Conservation (phyloP, 2,113 vertebrate genomes). For the Pseudopodoces humilis region DNA sequence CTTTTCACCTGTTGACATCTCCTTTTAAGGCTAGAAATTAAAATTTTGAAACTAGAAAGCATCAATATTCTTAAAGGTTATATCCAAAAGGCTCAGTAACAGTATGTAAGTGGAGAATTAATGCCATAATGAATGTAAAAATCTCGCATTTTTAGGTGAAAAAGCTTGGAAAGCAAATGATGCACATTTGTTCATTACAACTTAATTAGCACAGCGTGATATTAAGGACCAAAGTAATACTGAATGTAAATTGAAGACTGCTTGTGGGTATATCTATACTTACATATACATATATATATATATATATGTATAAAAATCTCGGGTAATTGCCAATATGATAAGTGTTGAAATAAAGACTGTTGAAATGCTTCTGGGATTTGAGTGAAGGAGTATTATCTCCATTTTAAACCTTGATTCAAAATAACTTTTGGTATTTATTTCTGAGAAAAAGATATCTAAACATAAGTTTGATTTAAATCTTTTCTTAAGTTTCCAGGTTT, state of each 20-base stretch:
- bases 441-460: not conserved
- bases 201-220: constrained; percentile 2
- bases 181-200: not conserved
- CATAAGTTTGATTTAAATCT: not conserved
- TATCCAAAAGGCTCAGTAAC: constrained; percentile 11
- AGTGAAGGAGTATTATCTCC: not conserved
- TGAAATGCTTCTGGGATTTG: not conserved
- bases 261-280: not conserved
- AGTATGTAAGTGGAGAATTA: constrained; percentile 15
- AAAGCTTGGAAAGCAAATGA: not conserved
- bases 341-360: not conserved
- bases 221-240: not conserved
- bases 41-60: constrained; percentile 6
- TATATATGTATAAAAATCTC: too few relatives aligned
- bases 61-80: constrained; percentile 37
- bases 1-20: constrained; percentile 11
- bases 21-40: constrained; percentile 25
- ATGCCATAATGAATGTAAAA: not conserved
- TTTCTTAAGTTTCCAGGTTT: not conserved
- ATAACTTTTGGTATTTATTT: not conserved
- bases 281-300: not conserved
- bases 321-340: not conserved
- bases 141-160: not conserved
- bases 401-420: not conserved
- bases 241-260: not conserved